These are phyloP conservation scores for Sinocyclocheilus anshuiensis DNA, from an alignment of 2,113 vertebrate genomes.

Conservation along the genomic window DNA sequence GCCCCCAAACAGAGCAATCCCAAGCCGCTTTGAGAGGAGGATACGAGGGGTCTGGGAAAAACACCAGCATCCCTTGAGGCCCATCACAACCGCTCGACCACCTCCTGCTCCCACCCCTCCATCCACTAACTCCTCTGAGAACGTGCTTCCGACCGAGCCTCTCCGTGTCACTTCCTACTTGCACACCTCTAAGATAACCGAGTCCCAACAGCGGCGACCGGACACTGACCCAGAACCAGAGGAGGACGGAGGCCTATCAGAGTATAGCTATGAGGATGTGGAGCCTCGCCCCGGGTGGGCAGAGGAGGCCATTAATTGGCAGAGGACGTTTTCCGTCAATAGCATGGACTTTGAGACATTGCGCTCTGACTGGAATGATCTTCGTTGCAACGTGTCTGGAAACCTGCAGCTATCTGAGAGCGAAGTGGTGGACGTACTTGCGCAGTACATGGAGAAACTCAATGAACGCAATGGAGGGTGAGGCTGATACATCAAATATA, in stretches of 20 bases:
- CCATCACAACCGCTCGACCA: not conserved
- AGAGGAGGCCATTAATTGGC: constrained; percentile 96
- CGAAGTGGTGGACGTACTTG: constrained; percentile 92
- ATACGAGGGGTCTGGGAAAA: constrained; percentile 44
- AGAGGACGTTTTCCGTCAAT: constrained; percentile 94
- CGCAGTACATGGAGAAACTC: constrained; percentile 97
- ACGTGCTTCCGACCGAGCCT: constrained; percentile 40
- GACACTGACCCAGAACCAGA: constrained; percentile 71
- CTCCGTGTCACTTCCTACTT: constrained; percentile 83
- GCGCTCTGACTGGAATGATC: constrained; percentile 97
- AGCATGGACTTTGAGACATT: constrained; percentile 93
- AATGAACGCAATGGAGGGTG: constrained; percentile 89
- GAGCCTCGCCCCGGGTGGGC: constrained; percentile 84
- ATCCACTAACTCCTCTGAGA: constrained; percentile 70
- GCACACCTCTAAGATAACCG: constrained; percentile 78
- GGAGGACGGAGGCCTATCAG: constrained; percentile 77
- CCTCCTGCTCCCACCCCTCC: constrained; percentile 42
- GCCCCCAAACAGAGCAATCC: constrained; percentile 57
- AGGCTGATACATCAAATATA: constrained; percentile 38
- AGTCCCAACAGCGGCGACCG: constrained; percentile 69
- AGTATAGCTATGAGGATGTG: constrained; percentile 88
- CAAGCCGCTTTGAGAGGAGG: constrained; percentile 46
- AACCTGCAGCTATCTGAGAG: constrained; percentile 94
- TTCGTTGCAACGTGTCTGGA: constrained; percentile 95
- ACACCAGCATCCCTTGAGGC: constrained; percentile 38